Base-by-base conservation (phyloP, 2,797 vertebrate species). In the Triplophysa bombifrons region DNA sequence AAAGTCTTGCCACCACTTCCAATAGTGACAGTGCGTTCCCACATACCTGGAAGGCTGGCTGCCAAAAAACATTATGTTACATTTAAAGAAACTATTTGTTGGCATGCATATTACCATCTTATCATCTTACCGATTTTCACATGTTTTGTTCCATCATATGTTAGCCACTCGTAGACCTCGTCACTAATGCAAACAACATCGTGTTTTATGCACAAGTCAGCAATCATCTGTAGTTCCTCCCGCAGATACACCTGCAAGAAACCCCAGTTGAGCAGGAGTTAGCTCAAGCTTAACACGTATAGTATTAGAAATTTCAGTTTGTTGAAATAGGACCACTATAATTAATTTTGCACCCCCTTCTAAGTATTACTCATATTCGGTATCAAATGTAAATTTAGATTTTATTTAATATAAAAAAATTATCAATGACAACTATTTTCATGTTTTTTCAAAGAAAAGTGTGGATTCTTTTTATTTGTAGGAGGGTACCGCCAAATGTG, bases 161-260 rank as follows among this genome's bases (percentile, higher is more conserved):
- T 95, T 85, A 98, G 88, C 96, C 97, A 99, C 91, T 99, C 97
- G 0, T 99, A 99, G 71, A 99, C 98, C 88, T 99, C 98, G 0
- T 99, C 98, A 0, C 93, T 93, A 91, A 99, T 85, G 87, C 98
- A 99, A 72, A 99, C 71, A 78, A 94, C 84, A 0, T 97, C 89
- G 0, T 98, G 94, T 88, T 95, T 95, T 87, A 94, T 91, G 22
- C 98, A 99, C 61, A 99, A 90, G 51, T 93, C 91, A 1, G 97
- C 96, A 2, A 99, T 93, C 88, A 94, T 85, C 77, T 95, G 93
- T 85, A 99, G 90, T 84, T 99, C 98, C 6, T 83, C 91, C 0
- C 10, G 87, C 83, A 89, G 94, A 89, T 95, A 99, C 19, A 99
- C 96, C 98, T 99, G 89, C 19, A 53, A 6, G 11, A 65, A 53